Evolutionary conservation across 2,113 vertebrate species (phyloP).

Genomic region (Spermophilus dauricus): DNA sequence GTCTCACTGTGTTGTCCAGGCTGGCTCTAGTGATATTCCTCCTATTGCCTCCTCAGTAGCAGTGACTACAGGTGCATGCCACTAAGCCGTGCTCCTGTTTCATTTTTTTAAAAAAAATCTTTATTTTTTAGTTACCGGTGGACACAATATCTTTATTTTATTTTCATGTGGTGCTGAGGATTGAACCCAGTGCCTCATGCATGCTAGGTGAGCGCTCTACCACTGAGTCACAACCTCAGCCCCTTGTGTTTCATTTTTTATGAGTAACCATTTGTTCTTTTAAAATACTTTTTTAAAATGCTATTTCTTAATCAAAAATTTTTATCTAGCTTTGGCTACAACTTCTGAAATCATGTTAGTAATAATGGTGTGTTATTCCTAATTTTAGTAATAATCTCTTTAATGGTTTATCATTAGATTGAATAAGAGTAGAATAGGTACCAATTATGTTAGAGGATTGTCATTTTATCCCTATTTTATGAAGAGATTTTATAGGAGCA

Average conservation of each 20-base stretch:
- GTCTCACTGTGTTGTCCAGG: no score
- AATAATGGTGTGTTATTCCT: not conserved
- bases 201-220: no score
- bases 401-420: not conserved
- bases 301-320: not conserved
- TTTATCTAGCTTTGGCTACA: not conserved
- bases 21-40: no score
- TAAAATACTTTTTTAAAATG: not conserved
- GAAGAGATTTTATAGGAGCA: not conserved
- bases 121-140: no score
- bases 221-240: no score
- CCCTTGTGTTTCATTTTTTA: not conserved
- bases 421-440: not conserved
- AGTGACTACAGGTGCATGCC: no score
- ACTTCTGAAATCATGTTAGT: not conserved
- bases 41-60: no score
- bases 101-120: not conserved
- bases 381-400: not conserved
- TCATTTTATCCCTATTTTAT: not conserved
- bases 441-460: not conserved
- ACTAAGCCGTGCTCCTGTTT: not conserved
- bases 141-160: no score
- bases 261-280: not conserved
- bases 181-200: no score
- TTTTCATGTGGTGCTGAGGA: no score